phyloP scores from a whole-genome alignment of 2,113 vertebrate species.

The Myrmophylax atrothorax region DNA sequence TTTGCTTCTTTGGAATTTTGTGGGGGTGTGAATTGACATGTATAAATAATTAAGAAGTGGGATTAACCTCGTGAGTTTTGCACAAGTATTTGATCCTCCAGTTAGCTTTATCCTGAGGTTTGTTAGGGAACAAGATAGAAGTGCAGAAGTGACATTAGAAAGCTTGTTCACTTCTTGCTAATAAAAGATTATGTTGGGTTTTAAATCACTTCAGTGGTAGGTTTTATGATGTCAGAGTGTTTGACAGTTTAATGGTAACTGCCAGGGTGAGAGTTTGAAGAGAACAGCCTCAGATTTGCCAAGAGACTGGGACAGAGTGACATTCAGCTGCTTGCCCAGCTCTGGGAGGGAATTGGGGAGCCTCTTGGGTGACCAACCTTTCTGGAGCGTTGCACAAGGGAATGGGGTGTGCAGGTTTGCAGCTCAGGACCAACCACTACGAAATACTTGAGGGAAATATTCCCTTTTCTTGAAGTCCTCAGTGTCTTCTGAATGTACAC shows the following conservation, averaged over 20 bases:
- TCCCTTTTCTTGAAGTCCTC: not conserved
- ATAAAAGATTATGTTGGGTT: not conserved
- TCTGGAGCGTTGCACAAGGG: not conserved
- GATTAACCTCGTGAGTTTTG: not conserved
- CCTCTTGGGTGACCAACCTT: not conserved
- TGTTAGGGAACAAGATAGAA: not conserved
- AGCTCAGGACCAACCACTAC: not conserved
- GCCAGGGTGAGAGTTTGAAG: not conserved
- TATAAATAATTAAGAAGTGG: not conserved
- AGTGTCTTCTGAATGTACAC: not conserved
- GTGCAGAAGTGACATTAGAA: not conserved
- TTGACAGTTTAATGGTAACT: not conserved
- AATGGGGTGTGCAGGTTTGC: accelerated
- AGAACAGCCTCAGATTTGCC: not conserved
- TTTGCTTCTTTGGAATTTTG: not conserved
- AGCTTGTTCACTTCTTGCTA: not conserved
- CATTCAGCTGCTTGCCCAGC: accelerated
- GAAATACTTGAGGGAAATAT: not conserved
- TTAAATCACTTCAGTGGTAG: not conserved
- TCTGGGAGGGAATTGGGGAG: not conserved
- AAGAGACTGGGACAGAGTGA: not conserved
- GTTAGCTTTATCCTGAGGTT: not conserved
- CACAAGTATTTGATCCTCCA: not conserved
- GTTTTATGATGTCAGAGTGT: not conserved
- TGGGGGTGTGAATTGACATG: not conserved